Evolutionary conservation across 1,140 invertebrate species (phyloP).

Genomic region (Habropoda laboriosa): DNA sequence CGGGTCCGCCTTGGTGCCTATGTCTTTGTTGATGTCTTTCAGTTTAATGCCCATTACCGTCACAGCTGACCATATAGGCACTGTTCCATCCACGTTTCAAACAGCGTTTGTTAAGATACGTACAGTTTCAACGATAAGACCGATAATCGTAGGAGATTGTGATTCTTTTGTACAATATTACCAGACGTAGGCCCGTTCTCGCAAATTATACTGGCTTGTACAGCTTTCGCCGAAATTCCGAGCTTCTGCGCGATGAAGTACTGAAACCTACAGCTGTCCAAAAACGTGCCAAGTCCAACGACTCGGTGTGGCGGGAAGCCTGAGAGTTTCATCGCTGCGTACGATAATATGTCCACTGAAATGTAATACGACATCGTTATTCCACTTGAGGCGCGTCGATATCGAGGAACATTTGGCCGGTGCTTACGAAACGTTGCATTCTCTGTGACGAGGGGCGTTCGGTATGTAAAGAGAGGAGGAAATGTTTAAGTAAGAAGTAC

Average conservation of each 20-base stretch:
- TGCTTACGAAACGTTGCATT: no score
- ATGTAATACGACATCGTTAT: background rate
- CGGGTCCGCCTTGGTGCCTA: constrained; percentile 80
- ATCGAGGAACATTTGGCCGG: no score
- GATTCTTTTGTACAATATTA: constrained; percentile 65
- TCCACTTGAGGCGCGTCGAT: background rate
- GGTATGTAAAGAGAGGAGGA: no score
- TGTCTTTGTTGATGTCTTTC: constrained; percentile 82
- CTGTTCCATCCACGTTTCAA: constrained; percentile 67
- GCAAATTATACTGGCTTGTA: constrained; percentile 84
- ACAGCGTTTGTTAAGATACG: background rate
- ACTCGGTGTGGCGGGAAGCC: constrained; percentile 84
- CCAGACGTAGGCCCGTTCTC: constrained; percentile 84
- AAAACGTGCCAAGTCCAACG: constrained; percentile 85
- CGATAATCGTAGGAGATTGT: background rate
- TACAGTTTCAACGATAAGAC: background rate
- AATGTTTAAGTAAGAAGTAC: no score
- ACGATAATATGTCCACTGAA: constrained; percentile 85
- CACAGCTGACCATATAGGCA: constrained; percentile 85
- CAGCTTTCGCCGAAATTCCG: constrained; percentile 81
- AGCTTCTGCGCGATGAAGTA: constrained; percentile 83
- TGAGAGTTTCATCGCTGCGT: constrained; percentile 85
- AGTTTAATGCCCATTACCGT: constrained; percentile 85
- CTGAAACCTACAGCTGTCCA: constrained; percentile 84
- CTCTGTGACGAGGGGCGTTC: no score